These are phyloP conservation scores for Onychostoma macrolepis DNA, from an alignment of 2,113 vertebrate species.

Conservation along the genomic window DNA sequence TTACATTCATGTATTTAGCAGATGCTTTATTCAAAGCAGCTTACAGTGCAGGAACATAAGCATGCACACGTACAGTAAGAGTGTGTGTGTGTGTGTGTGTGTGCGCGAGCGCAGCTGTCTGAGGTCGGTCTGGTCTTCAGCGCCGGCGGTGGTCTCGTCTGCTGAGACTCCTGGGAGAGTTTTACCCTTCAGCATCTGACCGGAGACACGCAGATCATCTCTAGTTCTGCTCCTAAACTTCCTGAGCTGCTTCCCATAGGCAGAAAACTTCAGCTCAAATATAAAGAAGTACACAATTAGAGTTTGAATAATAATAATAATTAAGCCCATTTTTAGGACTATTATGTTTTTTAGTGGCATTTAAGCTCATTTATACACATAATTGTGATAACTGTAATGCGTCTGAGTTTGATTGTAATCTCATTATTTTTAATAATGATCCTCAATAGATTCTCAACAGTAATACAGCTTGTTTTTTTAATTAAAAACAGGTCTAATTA, in stretches of 20 bases:
- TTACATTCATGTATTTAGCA: not conserved
- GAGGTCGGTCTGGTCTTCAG: not conserved
- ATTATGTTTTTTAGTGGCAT: not conserved
- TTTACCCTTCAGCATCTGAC: not conserved
- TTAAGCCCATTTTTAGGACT: not conserved
- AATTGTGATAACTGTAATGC: not conserved
- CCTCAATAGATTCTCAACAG: not conserved
- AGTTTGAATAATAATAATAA: not conserved
- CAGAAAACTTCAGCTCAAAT: not conserved
- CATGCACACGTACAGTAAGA: not conserved
- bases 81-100: not conserved
- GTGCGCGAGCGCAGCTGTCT: too few species aligned
- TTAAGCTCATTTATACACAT: not conserved
- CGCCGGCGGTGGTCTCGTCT: slow-evolving; percentile 1
- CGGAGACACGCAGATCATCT: not conserved
- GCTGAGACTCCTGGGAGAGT: slow-evolving; percentile 8
- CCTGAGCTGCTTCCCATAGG: too few species aligned
- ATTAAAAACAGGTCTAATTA: not conserved
- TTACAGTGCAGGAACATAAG: not conserved
- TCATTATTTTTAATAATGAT: not conserved
- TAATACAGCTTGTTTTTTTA: too few species aligned
- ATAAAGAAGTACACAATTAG: not conserved
- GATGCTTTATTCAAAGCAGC: not conserved
- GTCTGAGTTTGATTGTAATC: not conserved
- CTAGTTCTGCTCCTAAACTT: too few species aligned